Base-by-base conservation (phyloP, 2,888 invertebrate species). In the Mesochorus sp. region DNA sequence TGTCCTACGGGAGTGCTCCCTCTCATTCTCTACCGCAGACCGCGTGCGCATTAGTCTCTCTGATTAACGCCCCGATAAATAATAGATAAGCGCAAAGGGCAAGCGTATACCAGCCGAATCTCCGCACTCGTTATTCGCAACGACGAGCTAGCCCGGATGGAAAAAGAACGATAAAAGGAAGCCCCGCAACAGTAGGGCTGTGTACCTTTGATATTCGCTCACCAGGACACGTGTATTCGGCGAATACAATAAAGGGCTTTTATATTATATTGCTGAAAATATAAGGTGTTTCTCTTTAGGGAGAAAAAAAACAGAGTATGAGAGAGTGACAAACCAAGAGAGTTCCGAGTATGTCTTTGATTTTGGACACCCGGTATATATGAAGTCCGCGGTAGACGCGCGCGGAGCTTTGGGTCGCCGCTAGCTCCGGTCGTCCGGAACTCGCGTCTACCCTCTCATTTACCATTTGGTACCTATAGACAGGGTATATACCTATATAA, bases 401-500 rank as follows among this genome's bases (percentile, higher is more conserved):
- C 82, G 74, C 86, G 87, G 88, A 90, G 90, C 90, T 90, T 90
- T 90, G 88, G 90, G 90, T 90, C 88, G 90, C 90, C 90, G 90
- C 90, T 90, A 90, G 90, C 90, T 89, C 87, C 87, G 87, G 86
- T 81, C 89, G 88, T 91, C 90, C 90, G 90, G 87, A 86, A 81
- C 85, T 84, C 81, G 84, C 90, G 90, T 91, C 90, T 87, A 91
- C 86, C 90, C 90, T 88, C 90, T 91, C 90, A 90, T 91, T 90
- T 91, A 90, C 90, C 90, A 90, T 90, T 90, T 91, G 88, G 90
- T 90, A 90, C 89, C 89, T 90, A 90, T 90, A 90, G 90, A 90
- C 90, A 89, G 88, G 72, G 67, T 75, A 42, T 80, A 80, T 81
- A 82, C 75, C 73, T 81, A 82, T 80, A 82, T 82, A 81, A 79